Percentiles rank a stretch among this genome's conserved stretches.
Evolutionary conservation across 1,140 invertebrate genomes (phyloP).

Genomic region (Zaprionus africanus): DNA sequence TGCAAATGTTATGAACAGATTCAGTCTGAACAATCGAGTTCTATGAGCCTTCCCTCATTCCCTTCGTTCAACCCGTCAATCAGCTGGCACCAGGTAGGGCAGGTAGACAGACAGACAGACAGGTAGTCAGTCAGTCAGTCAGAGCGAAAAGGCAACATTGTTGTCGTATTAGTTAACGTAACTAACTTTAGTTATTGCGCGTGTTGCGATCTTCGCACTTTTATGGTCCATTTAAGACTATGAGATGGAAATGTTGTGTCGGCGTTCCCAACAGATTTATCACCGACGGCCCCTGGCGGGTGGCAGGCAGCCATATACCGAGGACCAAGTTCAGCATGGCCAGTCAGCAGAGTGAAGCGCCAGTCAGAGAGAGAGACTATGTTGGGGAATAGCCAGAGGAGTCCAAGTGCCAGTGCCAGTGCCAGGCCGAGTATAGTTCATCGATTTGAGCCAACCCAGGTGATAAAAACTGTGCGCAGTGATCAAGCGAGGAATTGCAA

Average conservation of each 20-base stretch:
- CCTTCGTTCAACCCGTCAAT: not conserved
- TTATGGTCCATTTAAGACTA: conserved; percentile 81
- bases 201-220: conserved; percentile 76
- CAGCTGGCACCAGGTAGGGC: conserved; percentile 6
- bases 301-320: conserved; percentile 8
- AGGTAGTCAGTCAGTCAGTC: not conserved
- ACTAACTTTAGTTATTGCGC: conserved; percentile 81
- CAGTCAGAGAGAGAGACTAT: not conserved
- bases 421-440: conserved; percentile 65
- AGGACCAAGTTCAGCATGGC: not conserved
- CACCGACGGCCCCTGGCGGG: conserved; percentile 52
- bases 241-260: conserved; percentile 76
- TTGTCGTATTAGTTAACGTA: conserved; percentile 80
- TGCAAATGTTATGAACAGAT: not conserved
- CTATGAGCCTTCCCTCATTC: not conserved
- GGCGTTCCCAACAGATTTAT: conserved; percentile 78
- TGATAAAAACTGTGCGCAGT: conserved; percentile 76
- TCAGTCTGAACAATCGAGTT: not conserved
- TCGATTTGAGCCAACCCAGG: conserved; percentile 74
- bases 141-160: conserved; percentile 58
- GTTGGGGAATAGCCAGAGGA: not conserved
- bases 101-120: not conserved
- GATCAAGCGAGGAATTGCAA: conserved; percentile 57
- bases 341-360: conserved; percentile 3
- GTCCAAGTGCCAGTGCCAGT: not conserved